These are phyloP conservation scores for Oreochromis mossambicus DNA, from an alignment of 2,797 vertebrate species.

Conservation along the genomic window DNA sequence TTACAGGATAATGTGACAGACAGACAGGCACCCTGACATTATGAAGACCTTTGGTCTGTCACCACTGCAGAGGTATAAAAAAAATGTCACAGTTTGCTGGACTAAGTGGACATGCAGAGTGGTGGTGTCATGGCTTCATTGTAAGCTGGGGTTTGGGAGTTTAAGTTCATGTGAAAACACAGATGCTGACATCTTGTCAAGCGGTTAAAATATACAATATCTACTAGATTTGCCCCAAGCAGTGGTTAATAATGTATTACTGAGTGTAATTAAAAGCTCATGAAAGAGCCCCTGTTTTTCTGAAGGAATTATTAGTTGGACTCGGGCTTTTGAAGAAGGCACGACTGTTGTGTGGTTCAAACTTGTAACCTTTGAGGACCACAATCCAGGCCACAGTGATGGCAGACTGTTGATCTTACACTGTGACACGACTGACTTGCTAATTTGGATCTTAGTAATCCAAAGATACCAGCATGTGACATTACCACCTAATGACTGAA, in stretches of 20 bases:
- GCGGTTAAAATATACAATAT: neutral
- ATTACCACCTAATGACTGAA: conserved; percentile 2
- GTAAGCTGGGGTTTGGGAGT: neutral
- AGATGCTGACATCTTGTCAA: neutral
- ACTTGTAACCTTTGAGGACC: conserved; percentile 11
- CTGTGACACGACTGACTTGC: conserved; percentile 19
- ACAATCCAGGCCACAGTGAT: neutral
- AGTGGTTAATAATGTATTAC: neutral
- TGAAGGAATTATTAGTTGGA: neutral
- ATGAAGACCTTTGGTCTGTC: neutral
- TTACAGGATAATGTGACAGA: neutral
- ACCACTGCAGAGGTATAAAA: neutral
- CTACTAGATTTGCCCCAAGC: neutral
- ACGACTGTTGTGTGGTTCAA: neutral
- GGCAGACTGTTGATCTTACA: conserved; percentile 1
- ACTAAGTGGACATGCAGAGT: neutral
- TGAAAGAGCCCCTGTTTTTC: neutral
- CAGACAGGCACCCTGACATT: neutral
- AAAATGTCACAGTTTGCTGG: neutral
- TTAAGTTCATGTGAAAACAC: neutral
- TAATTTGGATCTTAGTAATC: conserved; percentile 48
- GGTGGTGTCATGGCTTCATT: neutral
- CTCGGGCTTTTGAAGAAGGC: neutral
- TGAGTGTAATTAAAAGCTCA: neutral
- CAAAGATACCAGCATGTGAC: conserved; percentile 36